phyloP scores from a whole-genome alignment of 2,113 vertebrate species.

The Prunella fulvescens region DNA sequence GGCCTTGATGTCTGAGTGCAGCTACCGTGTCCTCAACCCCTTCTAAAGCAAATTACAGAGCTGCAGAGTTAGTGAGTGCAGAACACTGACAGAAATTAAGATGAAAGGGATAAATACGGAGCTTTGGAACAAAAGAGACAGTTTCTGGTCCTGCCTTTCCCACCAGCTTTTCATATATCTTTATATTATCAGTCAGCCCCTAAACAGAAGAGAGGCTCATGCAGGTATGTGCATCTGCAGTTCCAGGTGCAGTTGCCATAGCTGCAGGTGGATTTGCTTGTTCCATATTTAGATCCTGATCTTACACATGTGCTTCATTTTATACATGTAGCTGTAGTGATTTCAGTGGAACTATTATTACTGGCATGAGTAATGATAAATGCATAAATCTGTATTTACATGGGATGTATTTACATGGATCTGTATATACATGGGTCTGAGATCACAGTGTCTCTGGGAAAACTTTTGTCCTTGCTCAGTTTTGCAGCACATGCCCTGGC shows the following conservation, averaged over 20 bases:
- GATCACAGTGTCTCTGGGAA: conserved; percentile 22
- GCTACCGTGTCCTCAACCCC: not conserved
- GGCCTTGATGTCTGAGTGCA: not conserved
- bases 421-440: conserved; percentile 6
- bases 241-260: conserved; percentile 2
- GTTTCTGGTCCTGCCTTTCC: not conserved
- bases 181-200: not conserved
- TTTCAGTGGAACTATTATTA: conserved; percentile 44
- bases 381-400: conserved; percentile 46
- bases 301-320: not conserved
- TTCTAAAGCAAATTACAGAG: not conserved
- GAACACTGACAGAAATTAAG: not conserved
- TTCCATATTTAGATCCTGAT: conserved; percentile 41
- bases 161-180: not conserved
- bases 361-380: conserved; percentile 34
- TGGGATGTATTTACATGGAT: conserved; percentile 45
- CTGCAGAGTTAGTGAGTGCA: not conserved
- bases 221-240: not conserved
- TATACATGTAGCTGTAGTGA: not conserved
- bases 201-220: not conserved
- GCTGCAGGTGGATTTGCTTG: conserved; percentile 32
- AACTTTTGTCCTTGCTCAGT: not conserved
- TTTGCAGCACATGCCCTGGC: not conserved
- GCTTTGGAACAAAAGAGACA: not conserved
- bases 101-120: not conserved